phyloP scores from a whole-genome alignment of 2,797 vertebrate species.

The Chromobotia macracanthus region DNA sequence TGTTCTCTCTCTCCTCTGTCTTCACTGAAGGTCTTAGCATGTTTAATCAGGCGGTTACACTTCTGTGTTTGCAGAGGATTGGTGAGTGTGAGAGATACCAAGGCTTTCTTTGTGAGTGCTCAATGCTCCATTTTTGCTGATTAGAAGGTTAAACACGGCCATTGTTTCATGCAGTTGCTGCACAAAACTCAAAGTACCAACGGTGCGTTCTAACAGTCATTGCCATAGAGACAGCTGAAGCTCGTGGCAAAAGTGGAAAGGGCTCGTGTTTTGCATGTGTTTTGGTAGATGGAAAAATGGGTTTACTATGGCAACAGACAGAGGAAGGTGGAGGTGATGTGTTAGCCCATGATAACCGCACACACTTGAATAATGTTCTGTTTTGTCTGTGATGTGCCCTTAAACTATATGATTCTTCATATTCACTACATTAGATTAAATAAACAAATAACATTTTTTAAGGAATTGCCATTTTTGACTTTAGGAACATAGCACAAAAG shows the following conservation, averaged over 20 bases:
- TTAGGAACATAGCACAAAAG: too few species aligned
- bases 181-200: conserved; percentile 54
- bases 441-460: too few species aligned
- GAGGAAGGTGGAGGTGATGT: conserved; percentile 50
- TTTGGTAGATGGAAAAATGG: conserved; percentile 49
- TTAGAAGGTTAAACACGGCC: conserved; percentile 51
- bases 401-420: background rate
- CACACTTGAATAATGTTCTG: background rate
- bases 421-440: too few species aligned
- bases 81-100: conserved; percentile 52
- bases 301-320: conserved; percentile 60
- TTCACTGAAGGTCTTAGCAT: conserved; percentile 33
- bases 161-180: conserved; percentile 47
- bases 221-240: conserved; percentile 52
- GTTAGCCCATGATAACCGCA: conserved; percentile 21
- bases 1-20: conserved; percentile 24
- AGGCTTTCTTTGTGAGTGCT: conserved; percentile 39
- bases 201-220: conserved; percentile 51
- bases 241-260: conserved; percentile 40
- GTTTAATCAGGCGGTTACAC: conserved; percentile 51
- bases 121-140: conserved; percentile 42
- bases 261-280: conserved; percentile 45
- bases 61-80: conserved; percentile 44
- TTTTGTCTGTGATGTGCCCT: background rate
- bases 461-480: too few species aligned